These are phyloP conservation scores for Teinopalpus imperialis DNA, from an alignment of 2,888 invertebrate species.

Conservation along the genomic window DNA sequence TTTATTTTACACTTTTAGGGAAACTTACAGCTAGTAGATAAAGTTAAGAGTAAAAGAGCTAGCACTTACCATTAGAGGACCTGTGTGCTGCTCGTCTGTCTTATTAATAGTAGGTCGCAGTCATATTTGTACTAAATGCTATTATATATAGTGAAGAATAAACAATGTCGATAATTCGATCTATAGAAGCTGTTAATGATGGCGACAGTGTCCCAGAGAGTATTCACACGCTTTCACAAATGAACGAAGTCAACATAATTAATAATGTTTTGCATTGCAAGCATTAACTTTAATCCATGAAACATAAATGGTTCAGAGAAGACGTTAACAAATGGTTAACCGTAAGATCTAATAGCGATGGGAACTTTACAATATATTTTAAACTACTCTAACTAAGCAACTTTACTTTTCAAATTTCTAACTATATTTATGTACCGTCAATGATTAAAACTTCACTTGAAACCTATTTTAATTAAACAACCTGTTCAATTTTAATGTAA, in stretches of 20 bases:
- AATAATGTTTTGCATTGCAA: constrained; percentile 6
- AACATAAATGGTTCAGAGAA: constrained; percentile 22
- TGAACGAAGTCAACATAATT: constrained; percentile 20
- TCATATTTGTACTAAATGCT: not conserved
- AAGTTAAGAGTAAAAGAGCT: too few relatives aligned
- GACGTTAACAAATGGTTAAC: constrained; percentile 10
- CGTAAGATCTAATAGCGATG: constrained; percentile 15
- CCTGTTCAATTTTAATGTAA: too few relatives aligned
- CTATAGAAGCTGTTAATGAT: constrained; percentile 5
- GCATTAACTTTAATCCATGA: constrained; percentile 3
- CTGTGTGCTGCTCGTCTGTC: too few relatives aligned
- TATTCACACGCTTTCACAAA: constrained; percentile 23
- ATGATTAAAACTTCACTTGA: too few relatives aligned
- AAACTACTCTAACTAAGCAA: constrained; percentile 7
- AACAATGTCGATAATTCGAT: constrained; percentile 2
- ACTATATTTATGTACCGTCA: too few relatives aligned
- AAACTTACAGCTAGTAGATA: too few relatives aligned
- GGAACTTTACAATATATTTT: constrained; percentile 16
- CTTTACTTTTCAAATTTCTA: too few relatives aligned
- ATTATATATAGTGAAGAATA: constrained; percentile 7
- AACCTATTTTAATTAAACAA: too few relatives aligned
- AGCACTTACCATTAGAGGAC: too few relatives aligned
- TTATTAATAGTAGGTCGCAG: not conserved
- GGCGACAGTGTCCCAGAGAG: constrained; percentile 20
- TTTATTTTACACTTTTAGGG: too few relatives aligned